phyloP scores from a whole-genome alignment of 2,888 invertebrate genomes.

The Mimachlamys varia region DNA sequence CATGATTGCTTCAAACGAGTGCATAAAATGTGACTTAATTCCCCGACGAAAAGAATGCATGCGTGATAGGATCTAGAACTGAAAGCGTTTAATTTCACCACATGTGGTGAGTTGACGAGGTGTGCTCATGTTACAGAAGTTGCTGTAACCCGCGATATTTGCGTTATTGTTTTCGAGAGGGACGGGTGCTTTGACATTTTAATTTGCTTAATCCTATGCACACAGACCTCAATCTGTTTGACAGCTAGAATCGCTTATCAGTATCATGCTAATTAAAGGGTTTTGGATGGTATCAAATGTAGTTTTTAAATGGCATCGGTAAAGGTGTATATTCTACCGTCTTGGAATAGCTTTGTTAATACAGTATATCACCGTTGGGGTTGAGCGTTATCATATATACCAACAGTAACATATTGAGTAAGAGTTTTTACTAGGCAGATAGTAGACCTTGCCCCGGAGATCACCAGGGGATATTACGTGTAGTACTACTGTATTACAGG shows the following conservation, averaged over 20 bases:
- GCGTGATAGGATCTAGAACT: neutral
- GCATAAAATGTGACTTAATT: slow-evolving; percentile 15
- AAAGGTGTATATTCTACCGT: too few relatives aligned
- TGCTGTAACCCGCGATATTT: neutral
- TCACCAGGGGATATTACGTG: too few relatives aligned
- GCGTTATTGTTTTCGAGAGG: neutral
- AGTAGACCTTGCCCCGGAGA: too few relatives aligned
- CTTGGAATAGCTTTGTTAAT: too few relatives aligned
- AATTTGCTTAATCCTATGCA: slow-evolving; percentile 3
- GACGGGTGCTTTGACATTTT: neutral
- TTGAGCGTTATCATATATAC: too few relatives aligned
- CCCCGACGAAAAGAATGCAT: neutral
- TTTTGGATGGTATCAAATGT: neutral
- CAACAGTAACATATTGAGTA: too few relatives aligned
- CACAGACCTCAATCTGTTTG: slow-evolving; percentile 13
- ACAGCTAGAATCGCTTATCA: neutral
- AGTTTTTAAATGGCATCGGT: neutral
- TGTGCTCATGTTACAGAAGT: neutral
- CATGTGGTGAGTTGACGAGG: neutral
- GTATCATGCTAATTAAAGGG: neutral
- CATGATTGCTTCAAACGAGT: neutral
- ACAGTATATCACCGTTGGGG: too few relatives aligned
- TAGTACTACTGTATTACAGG: too few relatives aligned
- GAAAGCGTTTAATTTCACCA: neutral
- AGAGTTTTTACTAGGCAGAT: too few relatives aligned